phyloP scores from a whole-genome alignment of 1,140 invertebrate genomes.

The Anoplolepis gracilipes region DNA sequence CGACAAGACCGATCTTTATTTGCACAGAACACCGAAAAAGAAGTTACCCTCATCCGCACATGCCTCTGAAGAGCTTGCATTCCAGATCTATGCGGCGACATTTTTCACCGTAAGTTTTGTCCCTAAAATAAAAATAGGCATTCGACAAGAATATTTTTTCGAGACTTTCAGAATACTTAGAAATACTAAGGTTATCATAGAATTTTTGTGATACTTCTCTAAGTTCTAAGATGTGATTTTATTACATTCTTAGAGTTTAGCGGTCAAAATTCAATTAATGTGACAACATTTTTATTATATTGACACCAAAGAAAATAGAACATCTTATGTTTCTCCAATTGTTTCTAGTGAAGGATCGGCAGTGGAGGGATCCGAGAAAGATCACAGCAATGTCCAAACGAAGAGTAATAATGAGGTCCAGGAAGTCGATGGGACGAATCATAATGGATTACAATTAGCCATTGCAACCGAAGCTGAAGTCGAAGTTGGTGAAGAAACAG shows the following conservation, averaged over 20 bases:
- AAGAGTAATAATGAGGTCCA: slow-evolving; percentile 63
- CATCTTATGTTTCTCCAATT: not conserved
- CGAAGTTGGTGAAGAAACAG: slow-evolving; percentile 70
- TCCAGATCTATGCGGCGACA: slow-evolving; percentile 85
- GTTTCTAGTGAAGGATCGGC: slow-evolving; percentile 81
- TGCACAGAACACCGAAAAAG: slow-evolving; percentile 88
- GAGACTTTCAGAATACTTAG: not conserved
- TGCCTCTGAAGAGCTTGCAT: slow-evolving; percentile 87
- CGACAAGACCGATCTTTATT: not conserved
- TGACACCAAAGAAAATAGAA: not conserved
- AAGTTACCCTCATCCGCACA: slow-evolving; percentile 89
- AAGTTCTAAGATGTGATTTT: not conserved
- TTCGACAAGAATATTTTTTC: not conserved
- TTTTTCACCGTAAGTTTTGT: slow-evolving; percentile 82
- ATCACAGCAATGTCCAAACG: slow-evolving; percentile 64
- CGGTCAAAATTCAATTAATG: not conserved
- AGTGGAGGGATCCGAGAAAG: slow-evolving; percentile 80
- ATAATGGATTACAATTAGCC: slow-evolving; percentile 69
- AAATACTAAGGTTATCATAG: too few relatives aligned
- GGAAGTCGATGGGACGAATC: slow-evolving; percentile 74
- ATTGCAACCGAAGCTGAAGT: slow-evolving; percentile 64
- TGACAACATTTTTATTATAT: not conserved
- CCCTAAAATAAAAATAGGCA: not conserved
- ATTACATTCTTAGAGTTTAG: not conserved
- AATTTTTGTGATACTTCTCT: not conserved